Evolutionary conservation across 2,797 vertebrate species (phyloP), one percentile per base, ranked within the genome.

Genomic region (Chiroxiphia lanceolata): DNA sequence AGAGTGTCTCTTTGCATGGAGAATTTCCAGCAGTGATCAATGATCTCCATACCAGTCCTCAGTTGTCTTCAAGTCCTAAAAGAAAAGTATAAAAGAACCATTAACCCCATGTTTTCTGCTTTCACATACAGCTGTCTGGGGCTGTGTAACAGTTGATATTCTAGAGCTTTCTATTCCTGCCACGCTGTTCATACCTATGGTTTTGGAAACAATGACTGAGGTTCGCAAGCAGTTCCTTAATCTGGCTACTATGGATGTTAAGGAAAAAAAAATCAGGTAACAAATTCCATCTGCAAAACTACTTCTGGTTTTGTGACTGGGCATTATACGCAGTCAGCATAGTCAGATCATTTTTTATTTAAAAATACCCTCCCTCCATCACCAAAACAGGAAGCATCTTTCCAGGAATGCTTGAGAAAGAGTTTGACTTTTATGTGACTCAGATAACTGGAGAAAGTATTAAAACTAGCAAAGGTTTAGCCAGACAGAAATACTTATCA

Each of bases 331-430:
- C 67, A 81, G 51, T 50, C 54, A 95, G 56, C 26, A 16, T 5
- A 91, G 53, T 90, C 93, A 93, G 89, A 68, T 90, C 10, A 42
- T 84, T 94, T 94, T 88, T 96, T 91, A 88, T 92, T 92, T 94
- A 64, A 89, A 95, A 94, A 83, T 91, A 54, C 65, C 33, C 22
- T 75, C 38, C 82, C 21, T 92, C 38, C 38, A 71, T 89, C 74
- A 83, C 13, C 54, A 78, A 85, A 92, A 91, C 89, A 96, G 93
- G 93, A 96, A 94, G 33, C 83, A 72, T 94, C 93, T 95, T 95
- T 96, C 93, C 60, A 93, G 85, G 91, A 91, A 94, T 74, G 70
- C 70, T 80, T 94, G 93, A 60, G 88, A 86, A 95, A 90, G 48
- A 19, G 45, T 94, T 93, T 83, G 85, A 69, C 70, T 88, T 88